Evolutionary conservation across 2,888 invertebrate genomes (phyloP).

Genomic region (Busseola fusca): DNA sequence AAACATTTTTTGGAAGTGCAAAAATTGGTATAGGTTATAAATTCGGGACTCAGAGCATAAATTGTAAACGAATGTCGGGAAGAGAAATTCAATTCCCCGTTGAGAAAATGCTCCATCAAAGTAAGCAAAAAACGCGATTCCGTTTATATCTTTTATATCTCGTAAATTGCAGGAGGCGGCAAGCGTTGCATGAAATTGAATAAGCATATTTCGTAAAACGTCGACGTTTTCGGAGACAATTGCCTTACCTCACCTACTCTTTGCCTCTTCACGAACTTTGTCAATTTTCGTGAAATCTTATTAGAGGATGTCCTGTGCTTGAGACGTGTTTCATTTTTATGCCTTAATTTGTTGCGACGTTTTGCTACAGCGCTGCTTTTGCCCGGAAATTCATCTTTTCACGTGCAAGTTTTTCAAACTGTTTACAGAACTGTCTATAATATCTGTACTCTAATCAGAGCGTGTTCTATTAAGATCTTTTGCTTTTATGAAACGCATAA

Average conservation of each 20-base stretch:
- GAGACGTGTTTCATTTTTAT: constrained; percentile 76
- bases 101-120: constrained; percentile 88
- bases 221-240: constrained; percentile 89
- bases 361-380: constrained; percentile 35
- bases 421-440: neutral
- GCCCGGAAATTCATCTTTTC: constrained; percentile 19
- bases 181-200: constrained; percentile 90
- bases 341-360: constrained; percentile 65
- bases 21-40: constrained; percentile 71
- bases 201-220: constrained; percentile 90
- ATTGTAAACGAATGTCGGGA: constrained; percentile 84
- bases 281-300: constrained; percentile 88
- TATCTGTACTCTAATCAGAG: neutral
- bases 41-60: constrained; percentile 78
- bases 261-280: constrained; percentile 87
- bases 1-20: constrained; percentile 48
- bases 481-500: neutral
- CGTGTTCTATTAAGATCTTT: neutral
- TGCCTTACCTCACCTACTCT: constrained; percentile 89
- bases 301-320: constrained; percentile 82
- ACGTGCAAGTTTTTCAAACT: constrained; percentile 13
- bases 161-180: constrained; percentile 89
- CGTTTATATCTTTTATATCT: constrained; percentile 90
- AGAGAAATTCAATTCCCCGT: constrained; percentile 87
- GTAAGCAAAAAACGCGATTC: constrained; percentile 89